These are phyloP conservation scores for Megaceryle torquata DNA, from an alignment of 2,113 vertebrate species.

Conservation along the genomic window DNA sequence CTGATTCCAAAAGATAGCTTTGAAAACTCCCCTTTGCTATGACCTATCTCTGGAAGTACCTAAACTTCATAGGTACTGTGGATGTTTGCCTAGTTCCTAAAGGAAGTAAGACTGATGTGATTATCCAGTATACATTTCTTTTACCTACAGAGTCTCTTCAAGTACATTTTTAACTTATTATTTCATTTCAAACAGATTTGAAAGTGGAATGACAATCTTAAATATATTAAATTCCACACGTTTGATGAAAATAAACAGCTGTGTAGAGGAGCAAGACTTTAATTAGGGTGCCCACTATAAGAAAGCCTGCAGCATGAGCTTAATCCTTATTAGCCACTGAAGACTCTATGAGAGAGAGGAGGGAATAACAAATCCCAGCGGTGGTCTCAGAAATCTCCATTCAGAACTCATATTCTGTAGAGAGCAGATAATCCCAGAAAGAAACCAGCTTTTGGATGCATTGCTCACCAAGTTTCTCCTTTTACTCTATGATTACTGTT, in stretches of 20 bases:
- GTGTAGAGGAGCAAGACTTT: neutral
- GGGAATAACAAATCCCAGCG: neutral
- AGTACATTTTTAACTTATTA: neutral
- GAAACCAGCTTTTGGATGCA: neutral
- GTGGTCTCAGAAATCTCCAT: neutral
- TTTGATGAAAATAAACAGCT: constrained; percentile 35
- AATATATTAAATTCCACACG: neutral
- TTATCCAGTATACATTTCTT: neutral
- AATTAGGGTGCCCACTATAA: constrained; percentile 31
- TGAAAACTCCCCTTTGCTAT: neutral
- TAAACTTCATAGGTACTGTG: neutral
- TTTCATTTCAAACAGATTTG: neutral
- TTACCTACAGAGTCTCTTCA: neutral
- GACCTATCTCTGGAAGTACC: neutral
- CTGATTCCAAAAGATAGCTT: neutral
- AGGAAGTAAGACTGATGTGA: neutral
- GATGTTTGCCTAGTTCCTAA: neutral
- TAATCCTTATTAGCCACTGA: constrained; percentile 35
- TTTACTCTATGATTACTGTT: neutral
- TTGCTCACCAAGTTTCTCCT: neutral
- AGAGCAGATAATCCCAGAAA: neutral
- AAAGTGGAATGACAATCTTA: neutral
- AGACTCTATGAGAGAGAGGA: neutral
- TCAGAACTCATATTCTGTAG: neutral
- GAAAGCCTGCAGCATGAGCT: constrained; percentile 4